Evolutionary conservation across 2,888 invertebrate genomes (phyloP), one percentile per base, ranked within the genome.

Genomic region (Epinotia ramella): DNA sequence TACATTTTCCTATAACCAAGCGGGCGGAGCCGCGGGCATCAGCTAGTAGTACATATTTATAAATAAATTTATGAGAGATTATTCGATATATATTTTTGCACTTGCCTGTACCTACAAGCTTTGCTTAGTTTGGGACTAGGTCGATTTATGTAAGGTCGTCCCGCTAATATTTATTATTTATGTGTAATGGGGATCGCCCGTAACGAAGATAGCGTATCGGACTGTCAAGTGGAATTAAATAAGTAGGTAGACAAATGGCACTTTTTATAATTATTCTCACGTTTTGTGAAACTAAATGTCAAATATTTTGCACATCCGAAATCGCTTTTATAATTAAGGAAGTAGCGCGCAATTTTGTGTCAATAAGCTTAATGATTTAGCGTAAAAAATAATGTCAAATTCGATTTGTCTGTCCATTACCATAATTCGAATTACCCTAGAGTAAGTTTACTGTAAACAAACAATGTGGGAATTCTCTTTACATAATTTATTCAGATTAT

Each of bases 401-500:
- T 77, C 60, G 73, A 79, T 74, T 79, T 79, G 73, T 79, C 80
- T 82, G 82, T 83, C 83, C 83, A 84, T 77, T 78, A 81, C 75
- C 73, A 76, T 81, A 82, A 69, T 77, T 66, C 79, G 80, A 80
- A 64, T 77, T 73, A 77, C 70, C 72, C 63, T 78, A 75, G 67
- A 77, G 62, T 79, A 80, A 80, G 73, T 73, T 79, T 79, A 80
- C 77, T 82, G 72, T 76, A 86, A 87, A 86, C 85, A 91, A 92
- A 91, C 88, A 91, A 90, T 88, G 84, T 86, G 82, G 83, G 84
- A 84, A 78, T 84, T 81, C 76, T 79, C 86, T 89, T 91, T 88
- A 90, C 90, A 92, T 86, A 87, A 86, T 92, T 93, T 92, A 92
- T 92, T 92, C 86, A 81, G 89, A 88, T 86, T 84, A 87, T 89